phyloP scores from a whole-genome alignment of 2,113 vertebrate species.

The Nothobranchius furzeri region DNA sequence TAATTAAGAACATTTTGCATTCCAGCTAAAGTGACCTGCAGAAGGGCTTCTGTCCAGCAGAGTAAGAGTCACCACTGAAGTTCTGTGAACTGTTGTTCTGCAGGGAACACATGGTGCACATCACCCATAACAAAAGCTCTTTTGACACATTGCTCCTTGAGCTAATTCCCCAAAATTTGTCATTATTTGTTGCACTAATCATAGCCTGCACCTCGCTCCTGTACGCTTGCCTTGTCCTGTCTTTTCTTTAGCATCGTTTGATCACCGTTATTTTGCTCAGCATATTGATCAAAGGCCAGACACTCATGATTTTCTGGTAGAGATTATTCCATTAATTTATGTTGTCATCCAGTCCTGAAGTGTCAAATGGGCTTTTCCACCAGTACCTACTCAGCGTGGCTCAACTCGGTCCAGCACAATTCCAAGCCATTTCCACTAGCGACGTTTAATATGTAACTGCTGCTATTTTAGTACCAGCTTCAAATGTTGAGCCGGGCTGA shows the following conservation, averaged over 20 bases:
- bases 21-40: conserved; percentile 47
- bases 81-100: conserved; percentile 68
- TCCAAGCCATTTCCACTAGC: too few species aligned
- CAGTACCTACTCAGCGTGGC: too few species aligned
- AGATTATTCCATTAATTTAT: too few species aligned
- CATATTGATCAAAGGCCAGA: conserved; percentile 23
- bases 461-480: too few species aligned
- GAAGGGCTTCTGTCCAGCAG: conserved; percentile 20
- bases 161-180: conserved; percentile 45
- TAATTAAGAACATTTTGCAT: conserved; percentile 27
- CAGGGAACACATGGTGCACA: conserved; percentile 5
- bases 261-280: conserved; percentile 12
- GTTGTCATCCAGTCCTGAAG: too few species aligned
- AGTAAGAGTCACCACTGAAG: conserved; percentile 7
- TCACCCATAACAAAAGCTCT: conserved; percentile 27
- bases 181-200: conserved; percentile 48
- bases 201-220: conserved; percentile 60
- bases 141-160: conserved; percentile 17
- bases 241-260: conserved; percentile 5
- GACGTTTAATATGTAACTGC: too few species aligned
- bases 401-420: too few species aligned
- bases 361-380: too few species aligned
- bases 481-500: too few species aligned
- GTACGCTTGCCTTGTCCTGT: conserved; percentile 56
- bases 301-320: too few species aligned